Evolutionary conservation across 1,140 invertebrate species (phyloP).

Genomic region (Drosophila bocki): DNA sequence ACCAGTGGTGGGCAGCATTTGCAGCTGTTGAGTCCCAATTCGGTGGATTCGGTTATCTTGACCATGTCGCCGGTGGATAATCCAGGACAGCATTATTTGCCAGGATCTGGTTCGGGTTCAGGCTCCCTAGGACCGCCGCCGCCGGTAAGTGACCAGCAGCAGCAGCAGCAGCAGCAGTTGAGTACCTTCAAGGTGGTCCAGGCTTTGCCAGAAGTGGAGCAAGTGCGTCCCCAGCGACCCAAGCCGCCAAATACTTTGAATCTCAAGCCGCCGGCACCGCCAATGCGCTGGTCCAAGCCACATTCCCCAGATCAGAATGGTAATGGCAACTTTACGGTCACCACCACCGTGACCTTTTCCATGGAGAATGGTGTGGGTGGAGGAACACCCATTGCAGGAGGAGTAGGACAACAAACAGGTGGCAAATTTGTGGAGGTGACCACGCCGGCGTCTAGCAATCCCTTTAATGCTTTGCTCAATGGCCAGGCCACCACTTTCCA

Average conservation of each 20-base stretch:
- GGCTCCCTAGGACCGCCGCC: background rate
- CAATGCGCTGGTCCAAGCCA: conserved; percentile 88
- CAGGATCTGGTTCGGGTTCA: conserved; percentile 12
- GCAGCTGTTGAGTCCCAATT: conserved; percentile 87
- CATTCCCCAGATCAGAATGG: conserved; percentile 85
- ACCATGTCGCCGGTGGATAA: conserved; percentile 90
- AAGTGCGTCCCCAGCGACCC: conserved; percentile 89
- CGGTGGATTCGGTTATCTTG: conserved; percentile 89
- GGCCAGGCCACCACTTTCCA: conserved; percentile 77
- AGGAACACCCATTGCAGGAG: background rate
- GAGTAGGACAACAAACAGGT: no score
- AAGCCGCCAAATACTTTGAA: conserved; percentile 93
- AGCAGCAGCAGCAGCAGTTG: conserved; percentile 57
- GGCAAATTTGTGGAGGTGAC: conserved; percentile 78
- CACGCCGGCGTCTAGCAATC: conserved; percentile 72
- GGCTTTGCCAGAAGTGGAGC: conserved; percentile 39
- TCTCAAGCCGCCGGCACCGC: conserved; percentile 88
- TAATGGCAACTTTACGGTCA: conserved; percentile 91
- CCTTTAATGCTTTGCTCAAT: conserved; percentile 74
- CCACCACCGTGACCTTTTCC: conserved; percentile 93
- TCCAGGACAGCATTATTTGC: conserved; percentile 44
- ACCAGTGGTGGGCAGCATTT: conserved; percentile 86
- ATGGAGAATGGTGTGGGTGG: conserved; percentile 86
- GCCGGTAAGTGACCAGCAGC: conserved; percentile 1
- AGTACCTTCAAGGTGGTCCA: conserved; percentile 73